phyloP scores from a whole-genome alignment of 2,797 vertebrate species.

The Oceanodroma leucorhoa region DNA sequence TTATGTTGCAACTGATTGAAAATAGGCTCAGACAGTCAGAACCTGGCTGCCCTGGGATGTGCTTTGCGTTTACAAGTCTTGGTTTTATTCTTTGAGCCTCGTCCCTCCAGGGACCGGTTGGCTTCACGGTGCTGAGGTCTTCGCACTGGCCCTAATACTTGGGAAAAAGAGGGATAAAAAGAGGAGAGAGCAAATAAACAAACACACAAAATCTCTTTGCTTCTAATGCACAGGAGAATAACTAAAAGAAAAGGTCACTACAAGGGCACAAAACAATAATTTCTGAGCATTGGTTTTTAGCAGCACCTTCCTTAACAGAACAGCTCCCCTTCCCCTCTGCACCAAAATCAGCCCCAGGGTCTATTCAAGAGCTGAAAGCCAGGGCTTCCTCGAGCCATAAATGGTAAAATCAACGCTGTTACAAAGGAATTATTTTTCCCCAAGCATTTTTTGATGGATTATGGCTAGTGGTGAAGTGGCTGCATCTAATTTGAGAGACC shows the following conservation, averaged over 20 bases:
- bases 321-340: not conserved
- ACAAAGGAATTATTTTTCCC: not conserved
- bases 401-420: not conserved
- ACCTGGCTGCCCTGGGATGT: not conserved
- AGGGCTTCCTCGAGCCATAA: not conserved
- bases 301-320: not conserved
- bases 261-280: not conserved
- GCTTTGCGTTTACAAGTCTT: not conserved
- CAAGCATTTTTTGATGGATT: not conserved
- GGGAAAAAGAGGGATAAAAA: not conserved
- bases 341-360: not conserved
- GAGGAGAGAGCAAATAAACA: not conserved
- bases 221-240: not conserved
- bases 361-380: not conserved
- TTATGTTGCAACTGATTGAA: slow-evolving; percentile 6
- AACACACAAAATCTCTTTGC: not conserved
- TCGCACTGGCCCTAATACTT: rapidly evolving
- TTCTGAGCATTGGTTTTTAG: not conserved
- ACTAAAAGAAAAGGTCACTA: not conserved
- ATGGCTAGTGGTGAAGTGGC: not conserved
- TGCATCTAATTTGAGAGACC: not conserved
- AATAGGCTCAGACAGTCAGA: not conserved
- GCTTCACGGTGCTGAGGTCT: not conserved
- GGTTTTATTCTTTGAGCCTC: not conserved
- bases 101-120: rapidly evolving